Evolutionary conservation across 1,140 invertebrate species (phyloP).

Genomic region (Euglossa dilemma): DNA sequence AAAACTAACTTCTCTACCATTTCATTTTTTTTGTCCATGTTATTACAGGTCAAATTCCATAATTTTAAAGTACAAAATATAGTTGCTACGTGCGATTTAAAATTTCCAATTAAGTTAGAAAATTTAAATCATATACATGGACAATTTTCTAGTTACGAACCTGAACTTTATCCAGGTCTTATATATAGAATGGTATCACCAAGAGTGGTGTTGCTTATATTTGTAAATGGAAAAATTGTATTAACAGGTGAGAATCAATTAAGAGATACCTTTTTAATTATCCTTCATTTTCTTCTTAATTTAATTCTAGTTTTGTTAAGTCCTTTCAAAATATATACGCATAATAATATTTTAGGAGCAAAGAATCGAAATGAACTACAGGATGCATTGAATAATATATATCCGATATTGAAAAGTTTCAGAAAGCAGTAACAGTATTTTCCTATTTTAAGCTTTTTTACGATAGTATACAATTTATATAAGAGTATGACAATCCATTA

Average conservation of each 20-base stretch:
- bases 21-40: constrained; percentile 17
- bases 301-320: not conserved
- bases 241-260: constrained; percentile 89
- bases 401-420: constrained; percentile 98
- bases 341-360: constrained; percentile 87
- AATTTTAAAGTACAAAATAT: constrained; percentile 99
- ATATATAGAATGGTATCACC: constrained; percentile 99
- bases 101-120: constrained; percentile 98
- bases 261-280: not conserved
- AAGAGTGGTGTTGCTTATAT: constrained; percentile 96
- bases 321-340: not conserved
- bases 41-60: constrained; percentile 93
- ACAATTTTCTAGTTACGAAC: constrained; percentile 95
- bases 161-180: constrained; percentile 97
- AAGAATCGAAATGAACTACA: constrained; percentile 96
- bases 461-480: not conserved
- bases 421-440: constrained; percentile 87
- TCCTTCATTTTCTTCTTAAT: constrained; percentile 1
- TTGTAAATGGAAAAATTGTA: constrained; percentile 99
- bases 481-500: not conserved
- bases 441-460: constrained; percentile 1
- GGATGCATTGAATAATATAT: constrained; percentile 97
- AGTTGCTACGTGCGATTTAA: constrained; percentile 98
- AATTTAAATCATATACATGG: constrained; percentile 96
- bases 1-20: constrained; percentile 26